Base-by-base conservation (phyloP, 92 coral and sea anemone species). In the Palythoa caribaeorum region DNA sequence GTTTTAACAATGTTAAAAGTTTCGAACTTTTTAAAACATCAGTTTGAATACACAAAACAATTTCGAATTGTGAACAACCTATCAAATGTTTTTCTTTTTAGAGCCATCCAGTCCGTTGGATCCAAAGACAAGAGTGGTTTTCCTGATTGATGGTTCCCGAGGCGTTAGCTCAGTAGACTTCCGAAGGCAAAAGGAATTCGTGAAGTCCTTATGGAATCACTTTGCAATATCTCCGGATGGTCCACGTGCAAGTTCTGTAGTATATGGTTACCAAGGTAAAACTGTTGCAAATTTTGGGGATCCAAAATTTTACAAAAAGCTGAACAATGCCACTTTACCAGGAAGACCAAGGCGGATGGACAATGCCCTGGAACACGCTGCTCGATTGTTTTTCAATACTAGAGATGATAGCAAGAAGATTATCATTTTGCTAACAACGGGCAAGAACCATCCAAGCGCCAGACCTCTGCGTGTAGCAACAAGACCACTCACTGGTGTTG, bases 181-280 rank as follows among this genome's bases (percentile, higher is more conserved):
- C 47, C 79, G 73, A 20, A 40, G 71, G n/a, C 54, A 86, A 76
- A 86, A 86, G 38, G 73, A 35, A 12, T 86, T 86, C 11, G 83
- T 86, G 8, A 75, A 86, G 35, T 86, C 89, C 17, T 55, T 80
- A 10, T 80, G 85, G 85, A 80, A 80, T 60, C 85, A 80, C 55
- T 80, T 80, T 19, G 85, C 85, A 38, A 80, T 80, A 57, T 62
- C 85, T 63, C 72, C 85, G 16, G 85, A 80, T 47, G 85, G 85
- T 9, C 85, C 85, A 16, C 38, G 73, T n/a, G 85, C 85, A 8
- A 63, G 85, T n/a, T 73, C 55, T 47, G 74, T 53, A n/a, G 73
- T 80, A 9, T 80, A 80, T 53, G 59, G 74, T 47, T 47, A 80
- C 74, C 52, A 51, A 5, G 74, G 73, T 35, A 17, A 19, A 28